Evolutionary conservation across 2,113 vertebrate genomes (phyloP).

Genomic region (Daphoenositta chrysoptera): DNA sequence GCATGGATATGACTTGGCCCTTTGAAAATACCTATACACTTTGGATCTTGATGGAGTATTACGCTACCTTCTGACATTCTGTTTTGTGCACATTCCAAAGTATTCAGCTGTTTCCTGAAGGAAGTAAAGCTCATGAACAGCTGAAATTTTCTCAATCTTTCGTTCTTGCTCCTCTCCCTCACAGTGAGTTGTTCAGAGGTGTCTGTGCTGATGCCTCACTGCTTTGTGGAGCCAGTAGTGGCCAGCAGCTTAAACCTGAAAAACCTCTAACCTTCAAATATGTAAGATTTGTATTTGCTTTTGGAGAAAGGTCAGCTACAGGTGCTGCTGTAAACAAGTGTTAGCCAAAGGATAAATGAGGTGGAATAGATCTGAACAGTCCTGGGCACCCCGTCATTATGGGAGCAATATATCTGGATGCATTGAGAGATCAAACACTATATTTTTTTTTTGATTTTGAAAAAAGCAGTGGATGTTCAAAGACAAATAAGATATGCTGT

Average conservation of each 20-base stretch:
- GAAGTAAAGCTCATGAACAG: background rate
- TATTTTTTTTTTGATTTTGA: background rate
- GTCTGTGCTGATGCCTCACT: background rate
- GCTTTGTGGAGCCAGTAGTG: background rate
- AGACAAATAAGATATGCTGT: background rate
- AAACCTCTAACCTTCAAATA: background rate
- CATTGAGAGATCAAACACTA: background rate
- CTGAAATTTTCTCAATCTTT: background rate
- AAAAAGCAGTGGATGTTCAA: background rate
- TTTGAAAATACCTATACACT: background rate
- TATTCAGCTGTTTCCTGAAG: background rate
- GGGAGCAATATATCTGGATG: background rate
- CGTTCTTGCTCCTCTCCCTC: background rate
- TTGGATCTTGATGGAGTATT: background rate
- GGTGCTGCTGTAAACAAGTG: background rate
- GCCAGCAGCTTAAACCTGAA: background rate
- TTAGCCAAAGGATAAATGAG: background rate
- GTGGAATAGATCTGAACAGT: background rate
- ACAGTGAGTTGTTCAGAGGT: background rate
- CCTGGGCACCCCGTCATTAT: background rate
- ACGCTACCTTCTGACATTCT: background rate
- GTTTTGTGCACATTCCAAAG: background rate
- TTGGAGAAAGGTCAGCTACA: background rate
- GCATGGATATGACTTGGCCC: background rate
- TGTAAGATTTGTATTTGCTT: background rate